Evolutionary conservation across 2,113 vertebrate genomes (phyloP).

Genomic region (Fulmarus glacialis): DNA sequence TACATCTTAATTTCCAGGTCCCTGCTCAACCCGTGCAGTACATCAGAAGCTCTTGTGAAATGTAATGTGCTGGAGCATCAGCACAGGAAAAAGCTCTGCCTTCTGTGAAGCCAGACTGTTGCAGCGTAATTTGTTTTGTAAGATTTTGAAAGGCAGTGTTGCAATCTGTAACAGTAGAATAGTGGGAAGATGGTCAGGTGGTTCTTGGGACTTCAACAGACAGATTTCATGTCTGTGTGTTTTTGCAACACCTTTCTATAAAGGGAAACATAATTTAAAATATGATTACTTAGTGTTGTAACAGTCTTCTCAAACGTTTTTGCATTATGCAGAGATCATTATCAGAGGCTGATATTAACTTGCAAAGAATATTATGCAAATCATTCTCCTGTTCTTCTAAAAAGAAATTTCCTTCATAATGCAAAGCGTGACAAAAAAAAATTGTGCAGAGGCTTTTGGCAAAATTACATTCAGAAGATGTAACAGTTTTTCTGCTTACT

Average conservation of each 20-base stretch:
- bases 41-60: conserved; percentile 59
- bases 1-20: neutral
- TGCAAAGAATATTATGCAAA: conserved; percentile 80
- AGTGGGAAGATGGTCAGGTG: conserved; percentile 71
- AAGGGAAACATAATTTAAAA: conserved; percentile 83
- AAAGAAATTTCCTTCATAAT: conserved; percentile 71
- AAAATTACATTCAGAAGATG: conserved; percentile 72
- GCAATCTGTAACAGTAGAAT: conserved; percentile 31
- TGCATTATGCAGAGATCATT: conserved; percentile 68
- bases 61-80: conserved; percentile 6
- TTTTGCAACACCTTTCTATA: conserved; percentile 83
- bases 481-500: conserved; percentile 74
- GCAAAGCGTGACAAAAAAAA: conserved; percentile 71
- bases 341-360: conserved; percentile 78
- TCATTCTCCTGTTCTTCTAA: conserved; percentile 67
- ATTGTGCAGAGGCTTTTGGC: conserved; percentile 66
- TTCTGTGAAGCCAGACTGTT: conserved; percentile 62
- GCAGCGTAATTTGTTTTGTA: conserved; percentile 59
- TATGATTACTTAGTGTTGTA: conserved; percentile 82
- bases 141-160: conserved; percentile 47
- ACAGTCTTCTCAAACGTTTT: conserved; percentile 75
- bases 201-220: conserved; percentile 73
- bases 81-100: conserved; percentile 60
- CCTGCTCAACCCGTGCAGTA: neutral
- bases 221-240: conserved; percentile 78